Evolutionary conservation across 2,797 vertebrate genomes (phyloP), one percentile per base, ranked within the genome.

Genomic region (Mormyrops boulengeri): DNA sequence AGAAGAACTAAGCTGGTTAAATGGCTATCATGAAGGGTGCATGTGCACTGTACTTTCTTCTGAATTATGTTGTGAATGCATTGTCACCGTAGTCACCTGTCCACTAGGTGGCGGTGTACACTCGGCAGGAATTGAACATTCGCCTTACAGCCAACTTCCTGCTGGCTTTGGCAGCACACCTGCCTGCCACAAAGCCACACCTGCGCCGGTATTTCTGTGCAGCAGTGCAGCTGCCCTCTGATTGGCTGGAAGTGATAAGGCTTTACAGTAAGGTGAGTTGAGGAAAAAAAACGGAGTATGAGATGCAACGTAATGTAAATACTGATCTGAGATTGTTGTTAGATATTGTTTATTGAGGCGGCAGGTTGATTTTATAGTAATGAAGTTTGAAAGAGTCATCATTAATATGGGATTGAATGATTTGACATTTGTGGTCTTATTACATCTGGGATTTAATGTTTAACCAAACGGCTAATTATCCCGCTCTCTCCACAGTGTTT

Each of bases 211-310:
- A 97, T 92, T 97, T 97, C 93, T 95, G 97, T 62, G 92, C 96
- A 0, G 93, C 96, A 0, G 94, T 98, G 0, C 97, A 96, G 93
- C 94, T 98, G 77, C 98, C 98, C 0, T 97, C 97, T 0, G 98
- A 98, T 62, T 98, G 98, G 98, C 95, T 97, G 91, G 97, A 98
- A 82, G 95, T 98, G 1, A 96, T 95, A 7, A 91, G 95, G 82
- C 92, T 97, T 90, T 97, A 97, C 77, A 95, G 92, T 87, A 93
- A 60, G 4, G 96, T 97, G 84, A 92, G 94, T 92, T 80, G 34
- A 22, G 44, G 5, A 14, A 73, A 38, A 55, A 55, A 73, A 47
- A 1, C n/a, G 8, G 12, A 22, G 8, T 34, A 12, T 17, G 44
- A 11, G 60, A 62, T 26, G 3, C 60, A 26, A 77, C 2, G n/a